Percentiles rank a stretch among this genome's conserved stretches.
phyloP scores from a whole-genome alignment of 2,113 vertebrate species.

The Numida meleagris region DNA sequence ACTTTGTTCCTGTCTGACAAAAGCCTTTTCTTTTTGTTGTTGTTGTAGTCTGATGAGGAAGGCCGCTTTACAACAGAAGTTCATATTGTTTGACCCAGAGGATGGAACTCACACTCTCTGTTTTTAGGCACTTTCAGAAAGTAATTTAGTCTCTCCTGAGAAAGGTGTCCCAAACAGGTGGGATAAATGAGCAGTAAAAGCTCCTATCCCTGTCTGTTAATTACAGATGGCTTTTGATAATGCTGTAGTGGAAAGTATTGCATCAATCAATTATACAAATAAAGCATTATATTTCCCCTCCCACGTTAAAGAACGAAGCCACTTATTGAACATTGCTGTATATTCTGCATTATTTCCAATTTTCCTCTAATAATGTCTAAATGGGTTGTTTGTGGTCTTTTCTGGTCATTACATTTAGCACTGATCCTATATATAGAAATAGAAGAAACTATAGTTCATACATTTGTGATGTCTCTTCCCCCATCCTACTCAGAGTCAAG shows the following conservation, averaged over 20 bases:
- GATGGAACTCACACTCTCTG: not conserved
- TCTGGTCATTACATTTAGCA: not conserved
- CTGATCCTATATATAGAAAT: not conserved
- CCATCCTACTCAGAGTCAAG: not conserved
- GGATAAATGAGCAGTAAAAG: not conserved
- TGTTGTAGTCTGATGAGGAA: not conserved
- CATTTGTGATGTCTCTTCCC: not conserved
- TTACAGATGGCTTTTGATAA: not conserved
- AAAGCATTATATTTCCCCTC: not conserved
- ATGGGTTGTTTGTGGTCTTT: not conserved
- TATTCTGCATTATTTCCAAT: not conserved
- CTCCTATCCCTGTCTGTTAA: not conserved
- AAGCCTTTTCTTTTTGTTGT: not conserved
- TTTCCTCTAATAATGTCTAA: not conserved
- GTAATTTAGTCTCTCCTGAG: not conserved
- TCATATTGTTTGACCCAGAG: not conserved
- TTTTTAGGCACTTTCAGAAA: not conserved
- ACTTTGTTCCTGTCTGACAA: not conserved
- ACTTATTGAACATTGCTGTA: not conserved
- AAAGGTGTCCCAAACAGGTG: not conserved
- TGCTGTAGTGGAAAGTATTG: not conserved
- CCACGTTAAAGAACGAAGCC: not conserved
- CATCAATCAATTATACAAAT: not conserved
- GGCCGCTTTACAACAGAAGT: not conserved
- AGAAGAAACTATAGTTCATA: not conserved